Evolutionary conservation across 1,140 invertebrate genomes (phyloP), one percentile per base, ranked within the genome.

Genomic region (Papilio dardanus): DNA sequence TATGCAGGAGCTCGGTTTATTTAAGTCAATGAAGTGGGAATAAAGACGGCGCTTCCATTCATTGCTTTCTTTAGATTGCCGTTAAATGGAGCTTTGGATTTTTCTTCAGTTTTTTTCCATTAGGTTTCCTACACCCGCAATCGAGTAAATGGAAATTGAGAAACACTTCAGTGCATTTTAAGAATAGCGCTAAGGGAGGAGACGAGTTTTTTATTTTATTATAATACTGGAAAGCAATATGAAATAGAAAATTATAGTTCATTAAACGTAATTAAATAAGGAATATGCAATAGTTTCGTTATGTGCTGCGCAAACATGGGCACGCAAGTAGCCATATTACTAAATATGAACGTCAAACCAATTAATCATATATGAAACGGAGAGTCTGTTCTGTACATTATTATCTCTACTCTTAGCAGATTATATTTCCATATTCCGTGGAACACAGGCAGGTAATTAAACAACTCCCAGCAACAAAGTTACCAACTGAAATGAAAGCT

Each of bases 151-250:
- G 68, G 68, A 71, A 71, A 71, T 71, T 50, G 68, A 71, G 68
- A 71, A 71, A 71, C 68, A 71, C 68, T 71, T 71, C 68, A 50
- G 40, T 71, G 68, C 68, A 71, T 71, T 71, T 71, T 71, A 71
- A 71, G 68, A 71, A 71, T 71, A 46, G 37, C 68, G 28, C 24
- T 71, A 30, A 10, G 21, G 24, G 10, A n/a, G 42, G 24, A 12
- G 50, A 24, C 24, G 19, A 10, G 12, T 62, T 62, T 54, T 3
- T 24, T 54, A 54, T 54, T 54, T 54, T 12, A 24, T 54, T 21
- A 6, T 0, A 24, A 24, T 54, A 8, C 50, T 54, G 7, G 10
- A 12, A 54, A 54, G 16, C 14, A 54, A 24, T 14, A 54, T 24
- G 8, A 24, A 62, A 30, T 14, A 62, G 24, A 28, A 30, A n/a